Base-by-base conservation (phyloP, 2,113 vertebrate genomes). In the Caranx ignobilis region DNA sequence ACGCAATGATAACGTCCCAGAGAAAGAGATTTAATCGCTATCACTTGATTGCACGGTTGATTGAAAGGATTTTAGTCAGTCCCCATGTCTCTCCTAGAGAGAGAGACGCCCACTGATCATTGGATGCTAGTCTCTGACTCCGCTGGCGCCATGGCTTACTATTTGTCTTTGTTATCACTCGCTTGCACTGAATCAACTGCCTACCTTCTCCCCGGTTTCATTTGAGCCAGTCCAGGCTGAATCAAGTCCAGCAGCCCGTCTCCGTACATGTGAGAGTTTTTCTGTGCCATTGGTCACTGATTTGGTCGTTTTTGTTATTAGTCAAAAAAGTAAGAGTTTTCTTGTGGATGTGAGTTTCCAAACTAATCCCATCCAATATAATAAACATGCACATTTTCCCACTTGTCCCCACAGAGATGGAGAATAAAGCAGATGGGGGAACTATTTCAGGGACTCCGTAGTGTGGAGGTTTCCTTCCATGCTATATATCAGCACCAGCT, bases 91-190 rank as follows among this genome's bases (percentile, higher is more conserved):
- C 66, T 75, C 66, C 59, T 45, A 48, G 77, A 81, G 87, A 82
- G 77, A 34, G 69, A 73, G 86, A 89, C 35, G 48, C 78, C 55
- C 67, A 64, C 72, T 66, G 48, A 77, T 82, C 72, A 71, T 7
- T 59, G 84, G 64, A 82, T 9, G 52, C 70, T 71, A 11, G 66
- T 60, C 61, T 68, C 19, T n/a, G 54, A 69, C 61, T 81, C 78
- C 61, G 50, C 39, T 63, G 63, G 39, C 15, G n/a, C 71, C 61
- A 26, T 7, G 37, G 79, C 41, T 60, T 73, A 50, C 66, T 76
- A 75, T 93, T 90, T 90, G 89, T 91, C 85, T 91, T 87, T 83
- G 88, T 93, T 90, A 90, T 92, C 89, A 65, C 79, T 50, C 18
- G 65, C 74, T 81, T 67, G 66, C 79, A 82, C 69, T 78, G 80